A percentile compares a stretch with the other conserved stretches of the same genome.
These are phyloP conservation scores for Aricia artaxerxes DNA, from an alignment of 2,888 invertebrate species.

Conservation along the genomic window DNA sequence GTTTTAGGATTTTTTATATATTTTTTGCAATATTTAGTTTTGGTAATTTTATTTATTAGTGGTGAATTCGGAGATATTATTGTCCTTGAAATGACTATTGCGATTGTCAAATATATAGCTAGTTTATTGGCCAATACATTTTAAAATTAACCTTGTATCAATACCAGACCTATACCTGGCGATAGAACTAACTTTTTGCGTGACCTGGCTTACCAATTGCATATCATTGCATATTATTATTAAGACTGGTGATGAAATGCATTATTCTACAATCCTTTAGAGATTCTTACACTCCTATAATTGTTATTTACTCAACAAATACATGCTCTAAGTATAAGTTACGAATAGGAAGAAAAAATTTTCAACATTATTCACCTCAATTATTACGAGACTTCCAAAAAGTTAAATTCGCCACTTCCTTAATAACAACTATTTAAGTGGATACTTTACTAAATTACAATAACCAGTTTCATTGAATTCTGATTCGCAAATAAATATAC, in stretches of 20 bases:
- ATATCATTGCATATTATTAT: no score
- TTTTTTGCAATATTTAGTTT: background rate
- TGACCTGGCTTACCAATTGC: no score
- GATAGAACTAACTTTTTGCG: no score
- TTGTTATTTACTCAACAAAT: no score
- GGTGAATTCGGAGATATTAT: background rate
- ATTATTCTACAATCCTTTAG: no score
- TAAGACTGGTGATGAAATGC: no score
- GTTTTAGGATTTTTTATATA: background rate
- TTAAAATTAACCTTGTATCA: no score
- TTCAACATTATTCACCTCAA: background rate
- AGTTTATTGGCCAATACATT: no score
- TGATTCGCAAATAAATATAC: background rate
- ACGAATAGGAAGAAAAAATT: background rate
- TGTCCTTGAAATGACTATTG: background rate
- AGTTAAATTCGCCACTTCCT: background rate
- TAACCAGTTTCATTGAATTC: conserved; percentile 6
- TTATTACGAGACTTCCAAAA: background rate
- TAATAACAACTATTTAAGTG: background rate
- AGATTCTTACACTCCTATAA: no score
- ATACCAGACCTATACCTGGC: no score
- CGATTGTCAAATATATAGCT: no score
- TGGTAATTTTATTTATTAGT: background rate
- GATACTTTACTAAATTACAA: background rate
- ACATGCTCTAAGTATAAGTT: background rate